Evolutionary conservation across 2,888 invertebrate species (phyloP).

Genomic region (Thereva nobilitata): DNA sequence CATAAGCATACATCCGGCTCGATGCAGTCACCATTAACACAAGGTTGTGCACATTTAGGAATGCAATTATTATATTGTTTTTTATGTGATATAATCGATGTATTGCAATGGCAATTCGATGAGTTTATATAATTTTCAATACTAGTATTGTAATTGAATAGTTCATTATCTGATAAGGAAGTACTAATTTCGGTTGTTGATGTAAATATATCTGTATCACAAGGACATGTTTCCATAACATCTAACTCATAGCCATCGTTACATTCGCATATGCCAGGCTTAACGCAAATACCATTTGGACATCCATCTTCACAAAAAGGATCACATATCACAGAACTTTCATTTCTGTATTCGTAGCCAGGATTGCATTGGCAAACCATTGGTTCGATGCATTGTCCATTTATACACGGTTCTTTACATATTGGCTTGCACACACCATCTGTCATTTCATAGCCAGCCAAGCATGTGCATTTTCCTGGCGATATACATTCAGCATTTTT

Average conservation of each 20-base stretch:
- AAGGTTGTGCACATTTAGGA: too few relatives aligned
- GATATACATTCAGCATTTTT: conserved; percentile 36
- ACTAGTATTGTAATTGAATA: too few relatives aligned
- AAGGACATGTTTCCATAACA: too few relatives aligned
- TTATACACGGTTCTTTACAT: conserved; percentile 60
- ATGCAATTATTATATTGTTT: too few relatives aligned
- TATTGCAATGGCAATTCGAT: too few relatives aligned
- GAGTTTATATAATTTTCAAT: too few relatives aligned
- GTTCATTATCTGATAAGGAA: too few relatives aligned
- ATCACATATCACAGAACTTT: conserved; percentile 49
- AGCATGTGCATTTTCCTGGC: conserved; percentile 27
- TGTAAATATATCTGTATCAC: too few relatives aligned
- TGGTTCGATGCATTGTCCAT: conserved; percentile 53
- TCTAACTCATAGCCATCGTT: conserved; percentile 44
- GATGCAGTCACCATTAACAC: too few relatives aligned
- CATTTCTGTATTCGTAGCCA: conserved; percentile 46
- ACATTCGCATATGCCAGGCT: conserved; percentile 52
- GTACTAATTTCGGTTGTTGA: too few relatives aligned
- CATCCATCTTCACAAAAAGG: conserved; percentile 53
- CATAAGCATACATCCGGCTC: too few relatives aligned
- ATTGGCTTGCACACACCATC: conserved; percentile 50
- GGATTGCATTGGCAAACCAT: conserved; percentile 1
- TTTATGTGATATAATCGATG: too few relatives aligned
- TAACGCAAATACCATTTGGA: conserved; percentile 57
- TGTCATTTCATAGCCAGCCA: neutral